These are phyloP conservation scores for Scolopax rusticola DNA, from an alignment of 2,797 vertebrate genomes.

Conservation along the genomic window DNA sequence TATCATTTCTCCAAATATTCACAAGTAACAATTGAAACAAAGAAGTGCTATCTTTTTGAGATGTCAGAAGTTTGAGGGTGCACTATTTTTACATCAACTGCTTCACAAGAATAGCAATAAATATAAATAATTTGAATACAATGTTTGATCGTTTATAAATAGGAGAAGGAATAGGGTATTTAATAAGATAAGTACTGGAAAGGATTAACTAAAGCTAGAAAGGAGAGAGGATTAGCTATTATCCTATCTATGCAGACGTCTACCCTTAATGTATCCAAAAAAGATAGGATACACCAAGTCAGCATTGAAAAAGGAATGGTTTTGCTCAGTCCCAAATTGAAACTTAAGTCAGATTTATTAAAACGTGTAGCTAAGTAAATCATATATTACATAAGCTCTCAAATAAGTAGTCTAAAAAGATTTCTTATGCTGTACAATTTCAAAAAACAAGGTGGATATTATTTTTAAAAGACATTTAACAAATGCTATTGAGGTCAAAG, in stretches of 20 bases:
- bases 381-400: neutral
- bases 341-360: constrained; percentile 54
- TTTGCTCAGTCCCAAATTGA: neutral
- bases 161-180: neutral
- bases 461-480: neutral
- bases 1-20: constrained; percentile 4
- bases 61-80: neutral
- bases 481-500: neutral
- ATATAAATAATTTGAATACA: constrained; percentile 56
- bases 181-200: constrained; percentile 66
- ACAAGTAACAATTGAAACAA: constrained; percentile 13
- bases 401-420: neutral
- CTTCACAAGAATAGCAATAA: constrained; percentile 39
- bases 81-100: neutral
- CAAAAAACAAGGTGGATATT: neutral
- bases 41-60: neutral
- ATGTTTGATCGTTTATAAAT: constrained; percentile 55
- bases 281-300: constrained; percentile 19
- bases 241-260: constrained; percentile 54
- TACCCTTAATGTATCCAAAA: constrained; percentile 40
- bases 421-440: neutral
- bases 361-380: constrained; percentile 32
- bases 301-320: neutral
- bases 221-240: constrained; percentile 69
- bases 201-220: constrained; percentile 62